A percentile compares a stretch with the other conserved stretches of the same genome.
Conservation (phyloP, 1,140 invertebrate species). For the Cataglyphis hispanica region DNA sequence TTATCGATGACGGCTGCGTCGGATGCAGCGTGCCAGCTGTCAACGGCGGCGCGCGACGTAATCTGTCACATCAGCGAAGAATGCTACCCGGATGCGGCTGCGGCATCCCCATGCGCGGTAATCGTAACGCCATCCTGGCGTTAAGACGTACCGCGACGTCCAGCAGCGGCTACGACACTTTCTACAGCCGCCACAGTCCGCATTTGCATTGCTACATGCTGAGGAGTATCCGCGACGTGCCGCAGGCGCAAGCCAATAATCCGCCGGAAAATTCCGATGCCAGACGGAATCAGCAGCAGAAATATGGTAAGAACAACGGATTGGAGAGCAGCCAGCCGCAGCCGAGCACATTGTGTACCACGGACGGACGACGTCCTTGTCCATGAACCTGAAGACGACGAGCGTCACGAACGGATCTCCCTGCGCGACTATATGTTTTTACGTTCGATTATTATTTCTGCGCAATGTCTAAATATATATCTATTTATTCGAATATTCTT, state of each 20-base stretch:
- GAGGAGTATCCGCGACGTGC: constrained; percentile 58
- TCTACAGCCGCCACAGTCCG: constrained; percentile 76
- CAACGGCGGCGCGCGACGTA: background rate
- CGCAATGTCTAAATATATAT: no score
- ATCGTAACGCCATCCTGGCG: constrained; percentile 53
- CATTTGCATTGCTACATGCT: constrained; percentile 80
- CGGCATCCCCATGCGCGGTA: constrained; percentile 41
- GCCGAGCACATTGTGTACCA: constrained; percentile 25
- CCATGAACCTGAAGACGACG: background rate
- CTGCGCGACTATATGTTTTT: no score
- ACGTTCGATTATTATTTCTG: no score
- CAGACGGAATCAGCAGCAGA: background rate
- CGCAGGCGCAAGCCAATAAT: background rate
- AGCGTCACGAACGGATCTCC: no score
- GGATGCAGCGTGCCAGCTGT: constrained; percentile 28
- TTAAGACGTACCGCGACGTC: constrained; percentile 71
- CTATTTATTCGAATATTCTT: no score
- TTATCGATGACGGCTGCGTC: constrained; percentile 56
- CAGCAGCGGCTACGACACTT: constrained; percentile 81
- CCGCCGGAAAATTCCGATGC: background rate
- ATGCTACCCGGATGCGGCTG: constrained; percentile 60
- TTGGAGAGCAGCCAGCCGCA: background rate
- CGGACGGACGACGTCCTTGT: constrained; percentile 4
- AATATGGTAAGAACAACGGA: constrained; percentile 5
- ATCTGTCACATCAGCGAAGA: constrained; percentile 32